Conservation (phyloP, 2,797 vertebrate genomes). For the Emys orbicularis region DNA sequence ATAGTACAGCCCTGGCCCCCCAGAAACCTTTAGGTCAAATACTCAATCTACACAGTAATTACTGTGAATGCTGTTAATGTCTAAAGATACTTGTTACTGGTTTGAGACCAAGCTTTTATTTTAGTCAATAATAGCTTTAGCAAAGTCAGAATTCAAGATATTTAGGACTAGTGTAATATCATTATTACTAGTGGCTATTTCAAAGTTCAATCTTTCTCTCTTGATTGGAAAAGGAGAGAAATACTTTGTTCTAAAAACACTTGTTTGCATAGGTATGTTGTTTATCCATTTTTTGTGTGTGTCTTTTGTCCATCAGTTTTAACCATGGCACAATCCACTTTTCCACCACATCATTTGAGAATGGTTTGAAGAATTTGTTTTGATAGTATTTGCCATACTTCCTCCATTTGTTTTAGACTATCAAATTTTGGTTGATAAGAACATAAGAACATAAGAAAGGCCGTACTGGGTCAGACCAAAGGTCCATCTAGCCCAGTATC, state of each 20-base stretch:
- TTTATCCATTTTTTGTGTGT: not conserved
- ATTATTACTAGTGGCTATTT: fast-evolving
- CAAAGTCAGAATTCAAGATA: not conserved
- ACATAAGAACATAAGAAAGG: no score
- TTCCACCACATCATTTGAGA: not conserved
- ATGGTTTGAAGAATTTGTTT: not conserved
- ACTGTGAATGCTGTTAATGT: not conserved
- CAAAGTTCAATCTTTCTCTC: not conserved
- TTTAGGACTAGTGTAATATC: fast-evolving
- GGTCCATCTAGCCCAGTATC: no score
- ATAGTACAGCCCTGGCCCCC: fast-evolving
- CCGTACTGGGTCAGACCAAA: no score
- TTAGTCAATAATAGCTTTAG: not conserved
- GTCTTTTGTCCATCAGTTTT: not conserved
- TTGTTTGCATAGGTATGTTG: not conserved
- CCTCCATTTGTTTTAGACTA: not conserved
- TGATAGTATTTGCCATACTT: not conserved
- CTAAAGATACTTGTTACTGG: not conserved
- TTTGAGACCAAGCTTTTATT: not conserved
- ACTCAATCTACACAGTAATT: not conserved
- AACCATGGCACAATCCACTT: not conserved
- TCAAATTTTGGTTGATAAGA: not conserved
- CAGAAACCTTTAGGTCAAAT: not conserved
- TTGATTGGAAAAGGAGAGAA: not conserved
- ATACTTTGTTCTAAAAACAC: not conserved